Evolutionary conservation across 2,113 vertebrate genomes (phyloP), one percentile per base, ranked within the genome.

Genomic region (Nansenia antarctica): DNA sequence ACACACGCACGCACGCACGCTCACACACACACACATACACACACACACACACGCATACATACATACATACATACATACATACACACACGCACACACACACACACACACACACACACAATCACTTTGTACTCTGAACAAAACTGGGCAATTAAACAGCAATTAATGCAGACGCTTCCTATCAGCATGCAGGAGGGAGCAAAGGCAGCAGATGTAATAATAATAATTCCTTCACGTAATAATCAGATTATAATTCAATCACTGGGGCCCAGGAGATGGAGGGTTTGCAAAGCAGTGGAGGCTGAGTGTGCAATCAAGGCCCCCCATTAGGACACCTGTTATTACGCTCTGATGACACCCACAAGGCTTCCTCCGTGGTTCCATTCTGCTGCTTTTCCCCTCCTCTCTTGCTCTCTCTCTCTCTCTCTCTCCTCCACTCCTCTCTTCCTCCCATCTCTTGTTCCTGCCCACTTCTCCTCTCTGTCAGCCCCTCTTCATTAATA

Each of bases 61-160:
- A 49, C 39, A 52, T 2, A 42, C 71, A 65, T 65, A 32, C 62
- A 34, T 55, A 15, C 72, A 53, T 75, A 62, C 70, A 75, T 78
- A 73, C 62, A 59, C 39, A 32, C 63, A 61, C 69, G 71, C 65
- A 81, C 72, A 80, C 20, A 22, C 34, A 62, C 34, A 35, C 32
- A 37, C 32, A 35, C 59, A n/a, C 14, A 58, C n/a, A 27, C 27
- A 30, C 12, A 29, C 20, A 2, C 8, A 2, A 15, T 20, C 49
- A 24, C 3, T n/a, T 20, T 7, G 22, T 9, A 6, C 22, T 8
- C 9, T 20, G 49, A 53, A 53, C 49, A 18, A 20, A 22, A 53
- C 18, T 6, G 18, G 9, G 20, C 22, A 7, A 24, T 53, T 53
- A 22, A 53, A 53, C 18, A 53, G 49, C 49, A 24, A 53, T 53